Evolutionary conservation across 2,888 invertebrate genomes (phyloP).

Genomic region (Lepidocyrtinus sp.): DNA sequence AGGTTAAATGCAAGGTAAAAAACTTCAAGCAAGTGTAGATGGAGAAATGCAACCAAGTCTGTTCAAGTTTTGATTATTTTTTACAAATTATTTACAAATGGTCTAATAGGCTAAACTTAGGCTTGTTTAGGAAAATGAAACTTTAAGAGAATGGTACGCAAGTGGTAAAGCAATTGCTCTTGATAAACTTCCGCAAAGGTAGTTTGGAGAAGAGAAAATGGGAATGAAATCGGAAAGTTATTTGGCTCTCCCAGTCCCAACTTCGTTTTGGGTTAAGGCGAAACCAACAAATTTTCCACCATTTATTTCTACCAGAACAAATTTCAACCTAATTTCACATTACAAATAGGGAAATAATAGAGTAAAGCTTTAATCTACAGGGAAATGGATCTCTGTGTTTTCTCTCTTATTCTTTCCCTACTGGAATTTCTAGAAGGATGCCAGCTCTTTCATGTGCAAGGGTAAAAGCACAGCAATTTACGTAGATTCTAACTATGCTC

Average conservation of each 20-base stretch:
- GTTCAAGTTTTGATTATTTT: no score
- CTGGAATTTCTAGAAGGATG: neutral
- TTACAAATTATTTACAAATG: neutral
- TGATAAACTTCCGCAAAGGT: neutral
- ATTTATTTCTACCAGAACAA: constrained; percentile 8
- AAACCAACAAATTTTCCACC: constrained; percentile 22
- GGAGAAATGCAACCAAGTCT: no score
- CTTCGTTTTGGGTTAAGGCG: neutral
- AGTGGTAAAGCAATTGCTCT: neutral
- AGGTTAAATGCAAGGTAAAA: no score
- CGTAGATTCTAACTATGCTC: no score
- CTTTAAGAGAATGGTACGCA: neutral
- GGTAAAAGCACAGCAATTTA: no score
- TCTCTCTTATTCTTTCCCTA: constrained; percentile 7
- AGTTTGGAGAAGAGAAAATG: neutral
- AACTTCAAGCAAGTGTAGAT: no score
- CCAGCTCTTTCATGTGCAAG: no score
- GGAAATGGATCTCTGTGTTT: constrained; percentile 41
- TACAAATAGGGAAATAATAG: constrained; percentile 32
- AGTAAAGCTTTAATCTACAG: constrained; percentile 40
- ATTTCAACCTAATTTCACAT: constrained; percentile 48
- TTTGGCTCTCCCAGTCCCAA: neutral
- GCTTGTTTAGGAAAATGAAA: no score
- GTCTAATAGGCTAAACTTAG: neutral
- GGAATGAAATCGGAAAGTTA: neutral